These are phyloP conservation scores for Oreochromis grahami DNA, from an alignment of 2,797 vertebrate genomes.

Conservation along the genomic window DNA sequence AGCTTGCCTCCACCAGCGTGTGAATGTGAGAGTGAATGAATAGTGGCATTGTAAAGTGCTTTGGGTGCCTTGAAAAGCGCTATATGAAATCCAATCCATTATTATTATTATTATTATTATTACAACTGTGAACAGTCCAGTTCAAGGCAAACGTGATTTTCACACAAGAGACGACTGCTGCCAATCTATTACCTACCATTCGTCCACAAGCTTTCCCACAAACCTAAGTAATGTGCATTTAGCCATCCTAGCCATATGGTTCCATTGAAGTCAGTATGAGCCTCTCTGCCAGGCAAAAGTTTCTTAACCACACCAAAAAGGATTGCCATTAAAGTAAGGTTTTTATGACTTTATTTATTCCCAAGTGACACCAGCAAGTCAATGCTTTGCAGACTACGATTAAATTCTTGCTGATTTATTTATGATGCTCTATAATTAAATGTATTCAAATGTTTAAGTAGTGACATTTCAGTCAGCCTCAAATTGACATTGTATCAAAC, in stretches of 20 bases:
- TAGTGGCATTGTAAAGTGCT: too few species aligned
- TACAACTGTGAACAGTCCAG: not conserved
- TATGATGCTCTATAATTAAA: not conserved
- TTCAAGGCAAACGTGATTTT: not conserved
- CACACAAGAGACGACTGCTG: not conserved
- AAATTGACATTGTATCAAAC: not conserved
- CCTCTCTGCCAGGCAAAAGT: not conserved
- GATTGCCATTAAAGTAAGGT: accelerated
- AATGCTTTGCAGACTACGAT: not conserved
- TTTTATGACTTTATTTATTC: not conserved
- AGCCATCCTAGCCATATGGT: not conserved
- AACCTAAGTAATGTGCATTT: not conserved
- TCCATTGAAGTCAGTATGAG: accelerated
- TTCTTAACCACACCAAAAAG: not conserved
- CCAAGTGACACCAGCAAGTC: not conserved
- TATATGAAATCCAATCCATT: too few species aligned
- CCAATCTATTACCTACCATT: not conserved
- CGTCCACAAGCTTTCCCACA: not conserved
- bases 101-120: too few species aligned
- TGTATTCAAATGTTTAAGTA: accelerated
- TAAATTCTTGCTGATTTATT: not conserved
- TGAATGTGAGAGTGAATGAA: too few species aligned
- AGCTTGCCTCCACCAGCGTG: too few species aligned
- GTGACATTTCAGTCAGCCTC: not conserved
- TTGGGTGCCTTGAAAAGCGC: too few species aligned